Conservation (phyloP, 1,140 invertebrate species). For the Halictus rubicundus region DNA sequence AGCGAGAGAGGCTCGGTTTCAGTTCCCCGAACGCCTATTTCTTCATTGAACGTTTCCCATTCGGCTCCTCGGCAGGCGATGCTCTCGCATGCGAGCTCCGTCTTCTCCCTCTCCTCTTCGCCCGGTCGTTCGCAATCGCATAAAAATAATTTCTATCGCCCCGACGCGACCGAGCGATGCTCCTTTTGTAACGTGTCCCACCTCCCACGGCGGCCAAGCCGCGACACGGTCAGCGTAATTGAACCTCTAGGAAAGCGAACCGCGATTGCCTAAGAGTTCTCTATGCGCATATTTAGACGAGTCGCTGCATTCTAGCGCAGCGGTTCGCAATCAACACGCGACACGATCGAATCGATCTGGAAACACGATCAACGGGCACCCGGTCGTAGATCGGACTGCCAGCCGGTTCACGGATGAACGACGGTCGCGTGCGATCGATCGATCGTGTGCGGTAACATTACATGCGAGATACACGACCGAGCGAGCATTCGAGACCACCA, state of each 20-base stretch:
- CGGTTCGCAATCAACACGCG: slow-evolving; percentile 32
- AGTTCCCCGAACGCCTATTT: slow-evolving; percentile 53
- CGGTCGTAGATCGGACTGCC: background rate
- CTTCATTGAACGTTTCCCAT: slow-evolving; percentile 37
- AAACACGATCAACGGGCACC: background rate
- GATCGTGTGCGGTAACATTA: slow-evolving; percentile 35
- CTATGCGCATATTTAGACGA: slow-evolving; percentile 73
- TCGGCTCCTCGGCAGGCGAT: background rate
- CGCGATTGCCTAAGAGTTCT: slow-evolving; percentile 73
- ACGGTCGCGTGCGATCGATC: slow-evolving; percentile 41
- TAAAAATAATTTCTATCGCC: slow-evolving; percentile 45
- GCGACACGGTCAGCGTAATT: slow-evolving; percentile 74
- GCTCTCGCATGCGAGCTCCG: background rate
- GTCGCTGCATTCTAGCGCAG: slow-evolving; percentile 47
- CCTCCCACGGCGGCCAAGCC: slow-evolving; percentile 16
- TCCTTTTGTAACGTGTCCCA: slow-evolving; percentile 48
- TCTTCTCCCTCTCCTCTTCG: too few species aligned
- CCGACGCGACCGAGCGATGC: background rate
- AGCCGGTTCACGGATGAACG: slow-evolving; percentile 37
- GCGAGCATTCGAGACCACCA: background rate
- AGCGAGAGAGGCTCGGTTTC: slow-evolving; percentile 10
- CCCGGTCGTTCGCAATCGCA: background rate
- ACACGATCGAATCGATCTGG: background rate
- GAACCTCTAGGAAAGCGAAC: slow-evolving; percentile 69
- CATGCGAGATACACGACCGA: slow-evolving; percentile 12